Base-by-base conservation (phyloP, 2,113 vertebrate genomes). In the Rana temporaria region DNA sequence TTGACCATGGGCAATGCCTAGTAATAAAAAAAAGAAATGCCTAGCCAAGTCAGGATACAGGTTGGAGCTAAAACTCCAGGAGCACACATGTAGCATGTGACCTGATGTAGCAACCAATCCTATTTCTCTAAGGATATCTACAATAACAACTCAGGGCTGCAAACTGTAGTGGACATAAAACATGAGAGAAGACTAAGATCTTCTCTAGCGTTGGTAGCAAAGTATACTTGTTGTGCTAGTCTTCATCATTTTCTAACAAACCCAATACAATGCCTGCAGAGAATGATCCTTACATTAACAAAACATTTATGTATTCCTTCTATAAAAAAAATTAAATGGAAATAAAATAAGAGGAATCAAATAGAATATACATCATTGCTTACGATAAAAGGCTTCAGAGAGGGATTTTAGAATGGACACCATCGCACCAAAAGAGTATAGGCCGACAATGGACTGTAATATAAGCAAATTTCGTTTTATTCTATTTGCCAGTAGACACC, bases 71-170 rank as follows among this genome's bases (percentile, higher is more conserved):
- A 14, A 26, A 57, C 34, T 38, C 19, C 24, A 60, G 32, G 34
- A 82, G 70, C 80, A 75, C 55, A 82, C 48, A 81, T 73, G 79
- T 81, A 81, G 79, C 79, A 81, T 63, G 42, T 65, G 34, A 53
- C 64, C 38, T 17, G 53, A 57, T 66, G 32, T 38, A 65, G 70
- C 71, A 74, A 74, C n/a, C 2, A 60, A 66, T 26, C 53, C 32
- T 19, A 12, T 57, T 64, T 75, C 52, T 62, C 59, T 26, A 53
- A 55, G 30, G 52, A 74, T 66, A 26, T 55, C 60, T 67, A 75
- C 64, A 22, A 32, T 60, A 82, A 82, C 52, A 67, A 82, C 80
- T 82, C 80, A 82, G 80, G 80, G 63, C 63, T 82, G 53, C 48
- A 65, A 82, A 34, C 34, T 74, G 22, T 60, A 59, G 18, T 74